These are phyloP conservation scores for Pygmarrhopalites habei DNA, from an alignment of 1,140 invertebrate genomes.

Conservation along the genomic window DNA sequence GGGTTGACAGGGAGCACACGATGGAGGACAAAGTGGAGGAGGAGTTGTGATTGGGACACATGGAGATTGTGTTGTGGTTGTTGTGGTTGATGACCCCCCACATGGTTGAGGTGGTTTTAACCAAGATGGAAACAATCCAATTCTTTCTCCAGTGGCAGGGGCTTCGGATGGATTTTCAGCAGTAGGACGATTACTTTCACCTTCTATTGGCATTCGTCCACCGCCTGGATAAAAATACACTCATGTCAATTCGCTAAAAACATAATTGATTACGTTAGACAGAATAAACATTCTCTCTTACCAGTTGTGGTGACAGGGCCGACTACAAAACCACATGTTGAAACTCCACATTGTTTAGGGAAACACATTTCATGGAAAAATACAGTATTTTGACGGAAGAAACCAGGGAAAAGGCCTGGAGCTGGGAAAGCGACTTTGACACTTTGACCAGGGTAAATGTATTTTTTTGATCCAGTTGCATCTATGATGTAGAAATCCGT, in stretches of 20 bases:
- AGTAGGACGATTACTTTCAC: too few relatives aligned
- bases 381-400: constrained; percentile 6
- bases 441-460: constrained; percentile 9
- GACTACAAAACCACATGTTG: constrained; percentile 16
- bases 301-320: constrained; percentile 10
- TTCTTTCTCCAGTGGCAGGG: too few relatives aligned
- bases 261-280: too few relatives aligned
- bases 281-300: too few relatives aligned
- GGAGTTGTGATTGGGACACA: neutral
- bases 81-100: neutral
- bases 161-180: too few relatives aligned
- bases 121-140: too few relatives aligned
- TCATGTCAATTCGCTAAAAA: too few relatives aligned
- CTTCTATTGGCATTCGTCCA: too few relatives aligned
- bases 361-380: constrained; percentile 31
- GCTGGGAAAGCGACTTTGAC: constrained; percentile 23
- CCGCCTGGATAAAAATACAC: too few relatives aligned
- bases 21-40: neutral
- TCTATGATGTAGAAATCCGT: constrained; percentile 27
- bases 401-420: constrained; percentile 10
- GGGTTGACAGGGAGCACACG: neutral
- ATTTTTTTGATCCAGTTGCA: constrained; percentile 26
- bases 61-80: neutral
- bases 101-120: neutral
- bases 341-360: constrained; percentile 15